A percentile compares a stretch with the other conserved stretches of the same genome.
Conservation (phyloP, 2,113 vertebrate species). For the Corythoichthys intestinalis region DNA sequence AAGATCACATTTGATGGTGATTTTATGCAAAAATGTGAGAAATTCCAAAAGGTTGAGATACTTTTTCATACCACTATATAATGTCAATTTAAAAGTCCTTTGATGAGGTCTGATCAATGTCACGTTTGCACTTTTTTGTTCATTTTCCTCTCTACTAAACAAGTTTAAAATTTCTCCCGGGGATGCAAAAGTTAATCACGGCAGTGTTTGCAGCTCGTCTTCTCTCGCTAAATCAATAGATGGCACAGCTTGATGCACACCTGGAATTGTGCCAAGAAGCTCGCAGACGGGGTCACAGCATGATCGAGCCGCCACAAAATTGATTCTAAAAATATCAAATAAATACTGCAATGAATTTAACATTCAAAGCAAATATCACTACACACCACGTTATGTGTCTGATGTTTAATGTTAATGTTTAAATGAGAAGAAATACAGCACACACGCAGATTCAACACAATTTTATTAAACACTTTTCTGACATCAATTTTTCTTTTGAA, state of each 20-base stretch:
- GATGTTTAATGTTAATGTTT: background rate
- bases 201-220: constrained; percentile 10
- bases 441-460: background rate
- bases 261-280: background rate
- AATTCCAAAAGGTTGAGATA: too few species aligned
- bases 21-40: too few species aligned
- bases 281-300: background rate
- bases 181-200: constrained; percentile 8
- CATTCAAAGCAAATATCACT: too few species aligned
- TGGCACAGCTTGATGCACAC: constrained; percentile 16
- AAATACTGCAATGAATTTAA: too few species aligned
- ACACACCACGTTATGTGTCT: too few species aligned
- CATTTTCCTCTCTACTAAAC: background rate
- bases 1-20: too few species aligned
- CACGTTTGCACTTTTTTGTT: too few species aligned
- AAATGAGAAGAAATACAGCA: background rate
- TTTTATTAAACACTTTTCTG: background rate
- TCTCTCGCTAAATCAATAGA: constrained; percentile 27
- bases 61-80: too few species aligned
- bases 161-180: constrained; percentile 23
- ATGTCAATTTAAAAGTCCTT: too few species aligned
- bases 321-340: background rate
- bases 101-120: too few species aligned
- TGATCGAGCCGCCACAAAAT: constrained; percentile 10
- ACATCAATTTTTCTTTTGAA: background rate